Percentiles rank a stretch among this genome's conserved stretches.
Evolutionary conservation across 2,113 vertebrate species (phyloP).

Genomic region (Ciconia stormi): DNA sequence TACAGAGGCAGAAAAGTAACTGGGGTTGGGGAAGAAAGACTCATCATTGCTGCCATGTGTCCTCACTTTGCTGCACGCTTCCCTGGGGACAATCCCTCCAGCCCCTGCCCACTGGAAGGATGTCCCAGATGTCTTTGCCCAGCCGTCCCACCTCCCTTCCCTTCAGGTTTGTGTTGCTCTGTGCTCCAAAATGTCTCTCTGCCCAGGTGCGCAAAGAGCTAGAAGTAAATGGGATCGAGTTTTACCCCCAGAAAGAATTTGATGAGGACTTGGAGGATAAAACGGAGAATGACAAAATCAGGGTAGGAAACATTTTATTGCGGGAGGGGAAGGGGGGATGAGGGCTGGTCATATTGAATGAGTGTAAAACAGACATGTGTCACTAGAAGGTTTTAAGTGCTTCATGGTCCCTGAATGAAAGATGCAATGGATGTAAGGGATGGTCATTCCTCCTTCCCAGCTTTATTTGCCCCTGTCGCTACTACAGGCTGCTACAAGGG

Average conservation of each 20-base stretch:
- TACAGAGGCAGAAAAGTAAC: neutral
- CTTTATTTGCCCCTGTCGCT: neutral
- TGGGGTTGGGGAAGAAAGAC: neutral
- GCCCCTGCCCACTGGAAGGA: neutral
- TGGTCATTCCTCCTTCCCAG: neutral
- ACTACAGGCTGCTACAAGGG: neutral
- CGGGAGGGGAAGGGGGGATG: neutral
- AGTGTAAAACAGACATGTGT: neutral
- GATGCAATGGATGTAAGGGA: neutral
- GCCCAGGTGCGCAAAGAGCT: constrained; percentile 92
- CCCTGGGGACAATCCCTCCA: neutral
- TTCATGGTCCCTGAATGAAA: neutral
- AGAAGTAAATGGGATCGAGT: constrained; percentile 90
- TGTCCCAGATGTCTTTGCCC: neutral
- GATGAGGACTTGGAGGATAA: constrained; percentile 98
- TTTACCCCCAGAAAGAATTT: constrained; percentile 97
- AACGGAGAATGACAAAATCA: constrained; percentile 96
- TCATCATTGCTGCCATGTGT: neutral
- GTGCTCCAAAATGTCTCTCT: constrained; percentile 20
- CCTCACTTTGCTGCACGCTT: neutral
- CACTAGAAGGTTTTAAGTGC: neutral
- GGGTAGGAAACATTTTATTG: constrained; percentile 77
- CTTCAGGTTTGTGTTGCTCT: neutral
- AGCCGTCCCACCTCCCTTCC: neutral
- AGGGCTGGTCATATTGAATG: neutral